These are phyloP conservation scores for Piscicola geometra DNA, from an alignment of 2,888 invertebrate genomes.

Conservation along the genomic window DNA sequence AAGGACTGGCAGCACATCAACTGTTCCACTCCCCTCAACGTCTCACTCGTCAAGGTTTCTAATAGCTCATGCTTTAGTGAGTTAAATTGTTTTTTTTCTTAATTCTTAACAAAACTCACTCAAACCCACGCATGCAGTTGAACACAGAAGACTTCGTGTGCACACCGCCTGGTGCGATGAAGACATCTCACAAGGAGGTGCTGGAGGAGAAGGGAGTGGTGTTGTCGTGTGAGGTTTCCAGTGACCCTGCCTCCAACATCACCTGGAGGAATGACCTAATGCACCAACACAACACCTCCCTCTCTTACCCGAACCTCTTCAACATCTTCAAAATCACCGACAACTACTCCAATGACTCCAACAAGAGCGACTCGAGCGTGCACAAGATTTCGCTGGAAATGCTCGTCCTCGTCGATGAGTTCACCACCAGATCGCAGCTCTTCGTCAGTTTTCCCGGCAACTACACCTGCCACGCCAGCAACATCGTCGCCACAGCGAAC, in stretches of 20 bases:
- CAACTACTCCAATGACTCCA: background rate
- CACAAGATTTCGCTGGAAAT: background rate
- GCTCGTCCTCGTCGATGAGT: background rate
- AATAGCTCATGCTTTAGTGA: no score
- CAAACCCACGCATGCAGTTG: background rate
- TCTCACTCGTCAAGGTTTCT: constrained; percentile 15
- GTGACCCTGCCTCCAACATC: constrained; percentile 11
- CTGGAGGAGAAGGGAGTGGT: background rate
- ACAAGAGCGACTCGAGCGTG: background rate
- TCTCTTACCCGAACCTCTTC: background rate
- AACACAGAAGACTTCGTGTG: background rate
- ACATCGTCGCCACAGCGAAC: background rate
- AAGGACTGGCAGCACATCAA: background rate
- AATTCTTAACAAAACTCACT: background rate
- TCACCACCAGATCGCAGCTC: constrained; percentile 6
- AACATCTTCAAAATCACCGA: constrained; percentile 6
- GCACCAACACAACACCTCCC: background rate
- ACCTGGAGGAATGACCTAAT: background rate
- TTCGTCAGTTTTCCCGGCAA: constrained; percentile 22
- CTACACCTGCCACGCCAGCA: constrained; percentile 27
- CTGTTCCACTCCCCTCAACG: background rate
- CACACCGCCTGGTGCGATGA: background rate
- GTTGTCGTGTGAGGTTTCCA: background rate
- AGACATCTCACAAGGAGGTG: constrained; percentile 2
- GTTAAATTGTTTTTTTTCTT: background rate